A percentile compares a stretch with the other conserved stretches of the same genome.
phyloP scores from a whole-genome alignment of 2,113 vertebrate genomes.

The Nibea albiflora region DNA sequence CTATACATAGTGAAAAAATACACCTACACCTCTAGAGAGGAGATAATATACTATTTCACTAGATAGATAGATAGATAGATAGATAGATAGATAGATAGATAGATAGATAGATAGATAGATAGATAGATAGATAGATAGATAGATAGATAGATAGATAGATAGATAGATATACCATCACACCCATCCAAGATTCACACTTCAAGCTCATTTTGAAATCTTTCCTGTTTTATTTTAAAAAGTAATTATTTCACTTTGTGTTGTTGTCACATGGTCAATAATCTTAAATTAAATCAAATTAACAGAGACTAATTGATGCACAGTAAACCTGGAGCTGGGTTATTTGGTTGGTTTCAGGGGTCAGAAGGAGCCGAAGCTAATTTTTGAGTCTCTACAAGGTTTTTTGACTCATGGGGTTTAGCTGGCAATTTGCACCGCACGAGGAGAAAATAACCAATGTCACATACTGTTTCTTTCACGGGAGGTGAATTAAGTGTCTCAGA shows the following conservation, averaged over 20 bases:
- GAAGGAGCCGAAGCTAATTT: neutral
- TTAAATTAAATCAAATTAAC: neutral
- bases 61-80: neutral
- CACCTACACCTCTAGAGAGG: neutral
- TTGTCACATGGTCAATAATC: neutral
- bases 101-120: constrained; percentile 30
- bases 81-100: constrained; percentile 10
- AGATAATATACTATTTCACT: too few relatives aligned
- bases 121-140: constrained; percentile 36
- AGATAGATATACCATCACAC: constrained; percentile 11
- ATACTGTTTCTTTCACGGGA: neutral
- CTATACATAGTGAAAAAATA: too few relatives aligned
- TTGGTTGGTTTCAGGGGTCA: neutral
- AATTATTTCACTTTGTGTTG: neutral
- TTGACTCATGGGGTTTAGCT: neutral
- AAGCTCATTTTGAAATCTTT: neutral
- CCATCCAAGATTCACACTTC: neutral
- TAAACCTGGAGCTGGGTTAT: neutral
- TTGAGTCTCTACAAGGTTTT: neutral
- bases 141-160: constrained; percentile 42
- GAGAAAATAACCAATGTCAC: constrained; percentile 9
- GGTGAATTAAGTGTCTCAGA: constrained; percentile 3
- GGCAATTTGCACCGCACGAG: neutral
- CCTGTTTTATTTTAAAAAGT: neutral
- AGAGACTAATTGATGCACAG: neutral